Percentiles rank a stretch among this genome's conserved stretches.
These are phyloP conservation scores for Epiblema foenella DNA, from an alignment of 2,888 invertebrate genomes.

Conservation along the genomic window DNA sequence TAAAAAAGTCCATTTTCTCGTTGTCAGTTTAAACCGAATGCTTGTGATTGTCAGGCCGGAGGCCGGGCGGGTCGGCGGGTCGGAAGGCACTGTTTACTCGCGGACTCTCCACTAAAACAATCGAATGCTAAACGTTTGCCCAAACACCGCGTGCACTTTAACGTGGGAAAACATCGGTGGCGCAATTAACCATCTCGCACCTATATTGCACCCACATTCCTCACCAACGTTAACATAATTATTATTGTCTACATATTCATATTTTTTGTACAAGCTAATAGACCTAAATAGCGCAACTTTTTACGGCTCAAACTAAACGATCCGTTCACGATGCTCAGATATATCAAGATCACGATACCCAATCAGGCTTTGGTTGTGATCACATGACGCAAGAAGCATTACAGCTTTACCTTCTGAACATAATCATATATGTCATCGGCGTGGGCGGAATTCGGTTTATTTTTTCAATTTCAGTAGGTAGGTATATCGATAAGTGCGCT, in stretches of 20 bases:
- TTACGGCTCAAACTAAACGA: constrained; percentile 4
- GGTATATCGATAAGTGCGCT: constrained; percentile 51
- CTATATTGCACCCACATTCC: constrained; percentile 54
- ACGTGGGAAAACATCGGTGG: constrained; percentile 81
- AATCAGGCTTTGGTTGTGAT: constrained; percentile 10
- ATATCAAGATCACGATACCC: constrained; percentile 8
- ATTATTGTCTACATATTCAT: constrained; percentile 31
- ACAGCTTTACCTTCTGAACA: constrained; percentile 20
- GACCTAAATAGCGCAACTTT: constrained; percentile 16
- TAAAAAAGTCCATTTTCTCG: neutral
- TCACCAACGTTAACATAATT: constrained; percentile 38
- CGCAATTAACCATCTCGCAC: constrained; percentile 76
- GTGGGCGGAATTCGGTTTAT: constrained; percentile 45
- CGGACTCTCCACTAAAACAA: constrained; percentile 83
- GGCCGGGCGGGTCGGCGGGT: constrained; percentile 55
- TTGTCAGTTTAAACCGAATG: neutral
- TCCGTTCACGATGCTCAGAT: constrained; percentile 24
- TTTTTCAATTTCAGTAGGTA: constrained; percentile 48
- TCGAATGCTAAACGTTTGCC: constrained; percentile 82
- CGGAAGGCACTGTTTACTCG: constrained; percentile 75
- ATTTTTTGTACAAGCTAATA: constrained; percentile 6
- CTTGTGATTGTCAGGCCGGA: neutral
- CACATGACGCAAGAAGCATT: constrained; percentile 22
- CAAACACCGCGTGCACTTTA: constrained; percentile 81
- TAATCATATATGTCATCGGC: constrained; percentile 35